Evolutionary conservation across 2,888 invertebrate genomes (phyloP), one percentile per base, ranked within the genome.

Genomic region (Drosophila fungiperda): DNA sequence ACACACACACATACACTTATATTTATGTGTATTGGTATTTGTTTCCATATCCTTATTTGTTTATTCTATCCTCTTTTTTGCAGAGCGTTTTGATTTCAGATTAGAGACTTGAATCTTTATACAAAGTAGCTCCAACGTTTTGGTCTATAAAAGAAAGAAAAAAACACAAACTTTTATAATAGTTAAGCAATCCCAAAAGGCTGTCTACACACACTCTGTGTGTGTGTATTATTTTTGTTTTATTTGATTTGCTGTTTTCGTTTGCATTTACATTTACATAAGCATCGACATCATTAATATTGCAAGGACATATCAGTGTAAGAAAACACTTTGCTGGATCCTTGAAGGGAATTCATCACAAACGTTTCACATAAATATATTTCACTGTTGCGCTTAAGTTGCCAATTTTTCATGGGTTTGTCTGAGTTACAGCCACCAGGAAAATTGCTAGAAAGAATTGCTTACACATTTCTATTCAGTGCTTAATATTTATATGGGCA

Each of bases 231-330:
- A 26, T 45, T 20, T 67, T 45, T 67, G 66, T 60, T 64, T 79
- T 76, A 80, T 79, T 72, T 80, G 80, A 69, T 79, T 62, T 82
- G 74, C 67, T 77, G 80, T 68, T 79, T 82, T 65, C 72, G 42
- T 67, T 76, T 48, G 70, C 72, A 79, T 82, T 80, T 77, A 67
- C 73, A 54, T 53, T 53, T 54, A 79, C 87, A 87, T 87, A 76
- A 79, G 80, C 82, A 82, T 74, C 77, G 68, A 79, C 82, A 83
- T 84, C 88, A 83, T 88, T 88, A 87, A 85, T 86, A 86, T 88
- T 87, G 80, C 66, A 74, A 62, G 70, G 66, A 73, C 69, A 71
- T 78, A 70, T 80, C 82, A 78, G 71, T 82, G 71, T 66, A n/a
- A n/a, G 62, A 68, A 71, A 77, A 69, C 80, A 78, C 68, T 73